Conservation (phyloP, 2,797 vertebrate genomes). For the Simalia tracyae region DNA sequence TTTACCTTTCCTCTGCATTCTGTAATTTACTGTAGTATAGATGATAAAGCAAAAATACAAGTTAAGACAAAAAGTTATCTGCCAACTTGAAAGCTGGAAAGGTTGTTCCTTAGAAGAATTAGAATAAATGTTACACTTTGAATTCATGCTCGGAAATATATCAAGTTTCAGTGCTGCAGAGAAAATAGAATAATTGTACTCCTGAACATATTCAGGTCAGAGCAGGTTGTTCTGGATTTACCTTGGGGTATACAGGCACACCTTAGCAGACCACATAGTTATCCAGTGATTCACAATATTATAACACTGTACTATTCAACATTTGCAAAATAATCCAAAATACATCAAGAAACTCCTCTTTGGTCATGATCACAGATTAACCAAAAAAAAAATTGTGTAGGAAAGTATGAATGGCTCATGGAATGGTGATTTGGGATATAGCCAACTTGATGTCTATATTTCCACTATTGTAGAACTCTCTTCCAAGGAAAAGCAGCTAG, state of each 20-base stretch:
- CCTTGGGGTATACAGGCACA: background rate
- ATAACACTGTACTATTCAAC: background rate
- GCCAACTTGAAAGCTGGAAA: slow-evolving; percentile 11
- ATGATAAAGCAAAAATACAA: slow-evolving; percentile 10
- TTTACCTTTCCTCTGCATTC: background rate
- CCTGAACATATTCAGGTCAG: background rate
- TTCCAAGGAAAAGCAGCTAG: too few species aligned
- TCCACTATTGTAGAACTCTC: too few species aligned
- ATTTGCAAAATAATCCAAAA: background rate
- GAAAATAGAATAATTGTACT: slow-evolving; percentile 5
- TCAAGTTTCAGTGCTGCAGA: slow-evolving; percentile 19
- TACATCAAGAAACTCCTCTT: background rate
- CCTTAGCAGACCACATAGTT: background rate
- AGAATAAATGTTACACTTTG: slow-evolving; percentile 8
- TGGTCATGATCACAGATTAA: background rate
- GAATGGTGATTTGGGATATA: background rate
- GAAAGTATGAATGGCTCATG: background rate
- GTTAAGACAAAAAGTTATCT: slow-evolving; percentile 13
- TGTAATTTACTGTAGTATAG: background rate
- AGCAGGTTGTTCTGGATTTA: slow-evolving; percentile 18
- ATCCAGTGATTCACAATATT: background rate
- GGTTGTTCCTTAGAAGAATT: background rate
- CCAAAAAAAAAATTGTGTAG: background rate
- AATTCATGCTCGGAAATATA: slow-evolving; percentile 11
- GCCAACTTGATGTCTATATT: too few species aligned